Evolutionary conservation across 2,797 vertebrate species (phyloP).

Genomic region (Pantherophis alleghaniensis): DNA sequence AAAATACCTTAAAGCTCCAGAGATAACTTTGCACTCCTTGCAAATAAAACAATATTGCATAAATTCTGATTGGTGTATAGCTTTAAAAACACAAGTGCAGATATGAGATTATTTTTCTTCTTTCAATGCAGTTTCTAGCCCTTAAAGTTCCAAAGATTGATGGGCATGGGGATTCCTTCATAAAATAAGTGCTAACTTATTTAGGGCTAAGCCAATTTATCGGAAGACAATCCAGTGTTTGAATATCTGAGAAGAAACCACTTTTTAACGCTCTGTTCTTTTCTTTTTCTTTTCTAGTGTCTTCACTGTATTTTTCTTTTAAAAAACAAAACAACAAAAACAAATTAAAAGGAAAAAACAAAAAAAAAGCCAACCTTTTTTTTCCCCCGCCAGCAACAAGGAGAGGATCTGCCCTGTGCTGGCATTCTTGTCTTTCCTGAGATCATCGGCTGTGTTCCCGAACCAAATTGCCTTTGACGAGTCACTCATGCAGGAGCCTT

Average conservation of each 20-base stretch:
- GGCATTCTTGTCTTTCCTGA: constrained; percentile 43
- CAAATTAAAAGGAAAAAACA: constrained; percentile 33
- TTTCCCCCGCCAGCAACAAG: constrained; percentile 64
- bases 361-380: constrained; percentile 30
- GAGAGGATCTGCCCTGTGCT: constrained; percentile 54
- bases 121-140: not conserved
- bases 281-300: constrained; percentile 64
- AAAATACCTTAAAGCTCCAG: not conserved
- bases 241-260: not conserved
- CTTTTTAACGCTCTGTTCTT: constrained; percentile 46
- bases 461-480: constrained; percentile 41
- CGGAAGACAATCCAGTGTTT: not conserved
- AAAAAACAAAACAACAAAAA: constrained; percentile 60
- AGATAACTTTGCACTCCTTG: not conserved
- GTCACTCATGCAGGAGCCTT: constrained; percentile 40
- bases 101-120: not conserved
- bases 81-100: not conserved
- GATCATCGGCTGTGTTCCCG: constrained; percentile 24
- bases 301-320: constrained; percentile 82
- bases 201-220: not conserved
- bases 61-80: not conserved
- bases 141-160: not conserved
- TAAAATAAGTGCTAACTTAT: not conserved
- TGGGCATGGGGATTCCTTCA: not conserved
- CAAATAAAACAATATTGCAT: not conserved